Evolutionary conservation across 2,888 invertebrate species (phyloP).

Genomic region (Eupithecia inturbata): DNA sequence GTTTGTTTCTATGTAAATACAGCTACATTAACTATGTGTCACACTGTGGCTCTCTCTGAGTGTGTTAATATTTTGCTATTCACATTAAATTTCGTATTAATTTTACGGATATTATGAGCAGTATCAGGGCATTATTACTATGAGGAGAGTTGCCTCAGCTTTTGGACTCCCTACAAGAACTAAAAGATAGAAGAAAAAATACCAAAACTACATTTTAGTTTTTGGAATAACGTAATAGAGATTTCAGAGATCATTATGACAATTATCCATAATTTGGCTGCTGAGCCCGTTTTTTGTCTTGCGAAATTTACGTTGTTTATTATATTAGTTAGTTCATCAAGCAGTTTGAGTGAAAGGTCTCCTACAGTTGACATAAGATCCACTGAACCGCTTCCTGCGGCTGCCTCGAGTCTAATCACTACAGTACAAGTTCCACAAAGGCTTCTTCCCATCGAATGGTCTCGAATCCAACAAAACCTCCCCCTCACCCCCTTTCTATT

Average conservation of each 20-base stretch:
- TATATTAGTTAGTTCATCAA: background rate
- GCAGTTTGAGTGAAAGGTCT: background rate
- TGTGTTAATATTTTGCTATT: background rate
- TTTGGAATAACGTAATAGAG: background rate
- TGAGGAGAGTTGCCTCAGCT: background rate
- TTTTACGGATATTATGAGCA: background rate
- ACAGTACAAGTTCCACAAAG: conserved; percentile 40
- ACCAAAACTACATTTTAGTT: background rate
- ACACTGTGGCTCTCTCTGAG: background rate
- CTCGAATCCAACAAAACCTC: conserved; percentile 64
- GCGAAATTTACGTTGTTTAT: background rate
- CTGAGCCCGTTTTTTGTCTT: background rate
- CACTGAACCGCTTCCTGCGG: background rate
- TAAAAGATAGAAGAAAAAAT: background rate
- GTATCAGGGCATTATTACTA: background rate
- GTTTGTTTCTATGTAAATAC: background rate
- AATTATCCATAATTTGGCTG: background rate
- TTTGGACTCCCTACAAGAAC: background rate
- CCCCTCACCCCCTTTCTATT: conserved; percentile 53
- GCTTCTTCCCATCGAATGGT: conserved; percentile 73
- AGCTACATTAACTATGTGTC: background rate
- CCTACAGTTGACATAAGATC: background rate
- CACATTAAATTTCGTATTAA: background rate
- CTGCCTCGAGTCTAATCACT: background rate
- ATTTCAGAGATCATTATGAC: background rate